phyloP scores from a whole-genome alignment of 2,797 vertebrate genomes.

The Acipenser ruthenus region DNA sequence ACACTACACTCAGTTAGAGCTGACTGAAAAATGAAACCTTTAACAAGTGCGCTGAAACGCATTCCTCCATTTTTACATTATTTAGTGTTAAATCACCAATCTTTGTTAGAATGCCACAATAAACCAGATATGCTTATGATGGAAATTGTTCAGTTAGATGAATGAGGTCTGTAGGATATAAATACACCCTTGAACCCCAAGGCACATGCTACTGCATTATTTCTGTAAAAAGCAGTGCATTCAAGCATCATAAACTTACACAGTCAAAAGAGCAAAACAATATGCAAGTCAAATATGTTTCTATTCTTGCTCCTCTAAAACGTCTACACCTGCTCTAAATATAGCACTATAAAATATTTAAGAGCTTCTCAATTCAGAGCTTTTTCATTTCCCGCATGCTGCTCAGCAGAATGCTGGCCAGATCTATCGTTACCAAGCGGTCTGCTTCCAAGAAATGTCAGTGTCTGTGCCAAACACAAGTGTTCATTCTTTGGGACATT shows the following conservation, averaged over 20 bases:
- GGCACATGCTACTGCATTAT: too few relatives aligned
- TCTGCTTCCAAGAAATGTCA: constrained; percentile 31
- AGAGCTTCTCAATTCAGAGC: constrained; percentile 50
- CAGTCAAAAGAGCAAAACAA: background rate
- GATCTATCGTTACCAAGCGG: background rate
- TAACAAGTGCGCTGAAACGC: too few relatives aligned
- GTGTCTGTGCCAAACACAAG: constrained; percentile 1
- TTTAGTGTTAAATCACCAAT: too few relatives aligned
- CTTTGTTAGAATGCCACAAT: too few relatives aligned
- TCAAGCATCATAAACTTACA: background rate
- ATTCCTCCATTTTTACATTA: too few relatives aligned
- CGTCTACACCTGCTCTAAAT: constrained; percentile 56
- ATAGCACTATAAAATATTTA: constrained; percentile 72
- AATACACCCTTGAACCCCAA: too few relatives aligned
- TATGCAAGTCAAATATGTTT: constrained; percentile 40
- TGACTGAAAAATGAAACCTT: too few relatives aligned
- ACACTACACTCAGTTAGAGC: too few relatives aligned
- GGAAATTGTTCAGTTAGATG: too few relatives aligned
- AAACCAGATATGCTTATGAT: too few relatives aligned
- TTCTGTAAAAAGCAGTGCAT: background rate
- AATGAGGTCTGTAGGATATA: too few relatives aligned
- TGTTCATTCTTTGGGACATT: constrained; percentile 8
- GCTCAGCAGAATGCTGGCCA: constrained; percentile 30
- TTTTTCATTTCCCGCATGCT: constrained; percentile 24
- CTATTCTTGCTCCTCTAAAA: constrained; percentile 65